phyloP scores from a whole-genome alignment of 2,888 invertebrate species.

The Epinotia brunnichana region DNA sequence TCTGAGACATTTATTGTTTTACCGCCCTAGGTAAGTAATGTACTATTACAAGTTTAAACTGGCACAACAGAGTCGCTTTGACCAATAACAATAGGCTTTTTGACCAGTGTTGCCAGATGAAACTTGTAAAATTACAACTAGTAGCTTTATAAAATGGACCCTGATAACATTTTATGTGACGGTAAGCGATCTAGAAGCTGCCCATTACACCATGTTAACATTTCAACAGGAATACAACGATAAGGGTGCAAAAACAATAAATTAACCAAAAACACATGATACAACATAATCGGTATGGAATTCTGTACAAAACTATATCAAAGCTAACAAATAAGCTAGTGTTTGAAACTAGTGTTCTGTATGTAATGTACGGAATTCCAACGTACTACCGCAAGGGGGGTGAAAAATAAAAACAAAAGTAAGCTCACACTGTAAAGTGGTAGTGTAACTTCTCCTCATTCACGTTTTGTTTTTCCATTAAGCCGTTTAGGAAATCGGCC shows the following conservation, averaged over 20 bases:
- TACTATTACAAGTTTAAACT: too few relatives aligned
- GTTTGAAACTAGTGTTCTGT: neutral
- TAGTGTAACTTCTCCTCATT: slow-evolving; percentile 81
- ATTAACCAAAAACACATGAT: slow-evolving; percentile 30
- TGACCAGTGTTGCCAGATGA: too few relatives aligned
- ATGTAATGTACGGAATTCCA: slow-evolving; percentile 54
- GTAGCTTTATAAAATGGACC: too few relatives aligned
- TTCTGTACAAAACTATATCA: slow-evolving; percentile 50
- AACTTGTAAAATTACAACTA: too few relatives aligned
- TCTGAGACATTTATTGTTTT: too few relatives aligned
- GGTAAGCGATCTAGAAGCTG: neutral
- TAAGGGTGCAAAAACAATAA: slow-evolving; percentile 19
- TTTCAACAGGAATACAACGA: neutral
- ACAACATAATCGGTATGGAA: slow-evolving; percentile 44
- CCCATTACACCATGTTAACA: neutral
- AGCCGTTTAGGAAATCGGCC: slow-evolving; percentile 81
- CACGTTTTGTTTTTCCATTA: slow-evolving; percentile 76
- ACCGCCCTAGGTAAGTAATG: too few relatives aligned
- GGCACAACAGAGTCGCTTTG: too few relatives aligned
- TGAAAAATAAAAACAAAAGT: slow-evolving; percentile 63
- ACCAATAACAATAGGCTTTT: too few relatives aligned
- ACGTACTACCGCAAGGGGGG: slow-evolving; percentile 51
- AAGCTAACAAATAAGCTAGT: slow-evolving; percentile 11
- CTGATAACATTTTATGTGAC: neutral
- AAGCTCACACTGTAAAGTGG: slow-evolving; percentile 84